These are phyloP conservation scores for Melanaphis sacchari DNA, from an alignment of 1,140 invertebrate genomes.

Conservation along the genomic window DNA sequence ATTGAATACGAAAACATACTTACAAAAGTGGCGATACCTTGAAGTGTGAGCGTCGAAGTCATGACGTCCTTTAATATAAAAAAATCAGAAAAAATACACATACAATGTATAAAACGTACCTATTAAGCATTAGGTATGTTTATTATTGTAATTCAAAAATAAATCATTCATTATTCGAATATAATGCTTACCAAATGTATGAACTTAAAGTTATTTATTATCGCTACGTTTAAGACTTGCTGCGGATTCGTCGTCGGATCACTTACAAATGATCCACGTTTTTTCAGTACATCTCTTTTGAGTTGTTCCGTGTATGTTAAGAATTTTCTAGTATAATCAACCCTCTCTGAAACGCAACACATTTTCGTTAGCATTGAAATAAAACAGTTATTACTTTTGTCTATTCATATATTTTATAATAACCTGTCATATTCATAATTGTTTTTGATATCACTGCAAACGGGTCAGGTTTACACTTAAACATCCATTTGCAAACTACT, in stretches of 20 bases:
- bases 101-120: neutral
- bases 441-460: neutral
- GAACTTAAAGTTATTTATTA: constrained; percentile 10
- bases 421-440: neutral
- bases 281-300: neutral
- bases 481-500: constrained; percentile 69
- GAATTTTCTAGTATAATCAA: neutral
- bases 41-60: constrained; percentile 27
- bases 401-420: no score
- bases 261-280: neutral
- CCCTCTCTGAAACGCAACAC: neutral
- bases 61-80: constrained; percentile 32
- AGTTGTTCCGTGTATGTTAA: neutral
- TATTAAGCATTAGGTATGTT: neutral
- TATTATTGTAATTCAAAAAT: neutral
- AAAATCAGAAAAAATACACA: neutral
- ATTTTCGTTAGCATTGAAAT: neutral
- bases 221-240: neutral
- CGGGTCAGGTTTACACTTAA: constrained; percentile 64
- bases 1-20: neutral
- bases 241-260: neutral
- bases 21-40: constrained; percentile 20
- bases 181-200: constrained; percentile 13
- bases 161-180: neutral
- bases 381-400: neutral